These are phyloP conservation scores for Oreochromis tanganicae DNA, from an alignment of 2,113 vertebrate species.

Conservation along the genomic window DNA sequence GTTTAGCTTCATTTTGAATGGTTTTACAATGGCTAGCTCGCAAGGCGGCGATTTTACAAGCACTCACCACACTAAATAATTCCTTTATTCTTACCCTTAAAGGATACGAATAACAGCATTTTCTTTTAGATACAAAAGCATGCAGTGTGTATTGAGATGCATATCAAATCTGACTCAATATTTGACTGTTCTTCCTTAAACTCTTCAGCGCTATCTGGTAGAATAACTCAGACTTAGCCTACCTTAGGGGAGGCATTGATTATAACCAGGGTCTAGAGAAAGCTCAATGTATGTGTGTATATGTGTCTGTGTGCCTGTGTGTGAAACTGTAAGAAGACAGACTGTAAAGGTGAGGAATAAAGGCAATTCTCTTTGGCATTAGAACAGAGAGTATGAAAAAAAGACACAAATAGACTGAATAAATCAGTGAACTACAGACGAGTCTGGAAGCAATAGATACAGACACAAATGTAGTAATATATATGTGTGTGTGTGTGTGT, in stretches of 20 bases:
- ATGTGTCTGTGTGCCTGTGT: neutral
- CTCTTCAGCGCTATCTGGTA: slow-evolving; percentile 29
- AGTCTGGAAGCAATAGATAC: neutral
- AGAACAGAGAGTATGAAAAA: neutral
- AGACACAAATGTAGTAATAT: neutral
- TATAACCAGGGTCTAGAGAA: slow-evolving; percentile 3
- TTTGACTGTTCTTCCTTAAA: slow-evolving; percentile 11
- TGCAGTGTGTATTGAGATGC: neutral
- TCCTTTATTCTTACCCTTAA: neutral
- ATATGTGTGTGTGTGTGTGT: neutral
- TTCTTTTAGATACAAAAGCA: slow-evolving; percentile 14
- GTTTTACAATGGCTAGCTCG: neutral
- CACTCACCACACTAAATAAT: neutral
- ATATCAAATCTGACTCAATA: slow-evolving; percentile 33
- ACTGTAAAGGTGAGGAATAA: slow-evolving; percentile 2
- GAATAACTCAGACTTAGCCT: slow-evolving; percentile 22
- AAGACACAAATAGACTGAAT: neutral
- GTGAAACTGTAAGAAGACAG: neutral
- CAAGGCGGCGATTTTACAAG: neutral
- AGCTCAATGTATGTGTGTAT: neutral
- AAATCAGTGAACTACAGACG: neutral
- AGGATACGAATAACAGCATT: neutral
- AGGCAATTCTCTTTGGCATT: slow-evolving; percentile 1
- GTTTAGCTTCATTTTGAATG: neutral
- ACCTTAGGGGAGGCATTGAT: slow-evolving; percentile 51